phyloP scores from a whole-genome alignment of 2,113 vertebrate genomes.

The Centropus bengalensis region DNA sequence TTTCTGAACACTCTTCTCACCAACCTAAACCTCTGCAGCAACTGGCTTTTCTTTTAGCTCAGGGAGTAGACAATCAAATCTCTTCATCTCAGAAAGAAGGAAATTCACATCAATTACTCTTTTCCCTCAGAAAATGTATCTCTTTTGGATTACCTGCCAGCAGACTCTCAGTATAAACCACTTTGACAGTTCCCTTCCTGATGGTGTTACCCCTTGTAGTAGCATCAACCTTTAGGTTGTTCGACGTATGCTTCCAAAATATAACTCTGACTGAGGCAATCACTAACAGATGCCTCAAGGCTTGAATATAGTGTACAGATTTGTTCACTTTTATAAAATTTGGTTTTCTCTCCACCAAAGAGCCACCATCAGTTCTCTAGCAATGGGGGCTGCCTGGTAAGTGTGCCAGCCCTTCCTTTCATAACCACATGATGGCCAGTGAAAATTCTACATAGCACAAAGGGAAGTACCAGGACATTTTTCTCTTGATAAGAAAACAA shows the following conservation, averaged over 20 bases:
- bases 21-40: neutral
- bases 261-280: neutral
- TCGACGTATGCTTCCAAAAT: neutral
- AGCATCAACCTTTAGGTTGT: neutral
- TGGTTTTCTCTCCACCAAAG: neutral
- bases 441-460: neutral
- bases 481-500: neutral
- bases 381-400: neutral
- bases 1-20: neutral
- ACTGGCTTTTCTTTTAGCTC: neutral
- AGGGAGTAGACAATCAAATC: neutral
- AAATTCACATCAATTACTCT: neutral
- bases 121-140: neutral
- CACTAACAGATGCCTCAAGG: neutral
- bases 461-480: neutral
- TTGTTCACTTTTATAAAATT: neutral
- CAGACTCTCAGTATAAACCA: neutral
- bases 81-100: neutral
- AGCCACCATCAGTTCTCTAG: neutral
- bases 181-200: neutral
- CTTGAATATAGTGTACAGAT: neutral
- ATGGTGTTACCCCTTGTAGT: neutral
- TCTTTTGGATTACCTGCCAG: neutral
- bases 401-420: neutral
- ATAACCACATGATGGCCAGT: neutral